Percentiles rank a stretch among this genome's conserved stretches.
Conservation (phyloP, 1,140 invertebrate species). For the Mercenaria mercenaria region DNA sequence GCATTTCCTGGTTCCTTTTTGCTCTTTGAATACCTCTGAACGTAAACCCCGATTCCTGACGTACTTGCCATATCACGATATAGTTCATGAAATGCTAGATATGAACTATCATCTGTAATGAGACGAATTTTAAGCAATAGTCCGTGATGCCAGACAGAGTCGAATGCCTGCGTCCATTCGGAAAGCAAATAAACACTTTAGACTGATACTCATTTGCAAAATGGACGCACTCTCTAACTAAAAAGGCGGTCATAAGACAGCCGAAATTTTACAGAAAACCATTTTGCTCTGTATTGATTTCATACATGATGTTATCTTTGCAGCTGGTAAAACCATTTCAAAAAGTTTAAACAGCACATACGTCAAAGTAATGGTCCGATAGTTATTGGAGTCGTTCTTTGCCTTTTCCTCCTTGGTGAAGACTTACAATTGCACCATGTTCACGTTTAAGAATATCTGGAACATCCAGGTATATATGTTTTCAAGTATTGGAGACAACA, state of each 20-base stretch:
- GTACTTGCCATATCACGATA: not conserved
- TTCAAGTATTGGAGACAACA: not conserved
- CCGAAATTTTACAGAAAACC: conserved; percentile 30
- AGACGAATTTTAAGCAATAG: not conserved
- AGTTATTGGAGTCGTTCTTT: not conserved
- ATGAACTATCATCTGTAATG: not conserved
- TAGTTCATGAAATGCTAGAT: not conserved
- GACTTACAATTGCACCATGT: not conserved
- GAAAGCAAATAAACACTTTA: conserved; percentile 7
- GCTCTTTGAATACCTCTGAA: not conserved
- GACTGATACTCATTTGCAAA: no score
- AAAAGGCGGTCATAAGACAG: conserved; percentile 38
- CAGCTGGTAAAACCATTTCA: not conserved
- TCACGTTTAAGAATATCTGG: conserved; percentile 1
- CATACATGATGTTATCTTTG: not conserved
- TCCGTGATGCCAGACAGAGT: conserved; percentile 3
- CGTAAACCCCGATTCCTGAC: not conserved
- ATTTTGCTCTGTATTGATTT: not conserved
- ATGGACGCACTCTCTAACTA: not conserved
- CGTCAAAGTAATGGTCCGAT: no score
- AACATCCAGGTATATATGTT: not conserved
- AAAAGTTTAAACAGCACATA: not conserved
- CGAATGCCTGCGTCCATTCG: conserved; percentile 1
- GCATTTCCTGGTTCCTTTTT: not conserved
- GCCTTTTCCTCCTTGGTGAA: conserved; percentile 30